phyloP scores from a whole-genome alignment of 2,113 vertebrate species.

The Neomonachus schauinslandi region DNA sequence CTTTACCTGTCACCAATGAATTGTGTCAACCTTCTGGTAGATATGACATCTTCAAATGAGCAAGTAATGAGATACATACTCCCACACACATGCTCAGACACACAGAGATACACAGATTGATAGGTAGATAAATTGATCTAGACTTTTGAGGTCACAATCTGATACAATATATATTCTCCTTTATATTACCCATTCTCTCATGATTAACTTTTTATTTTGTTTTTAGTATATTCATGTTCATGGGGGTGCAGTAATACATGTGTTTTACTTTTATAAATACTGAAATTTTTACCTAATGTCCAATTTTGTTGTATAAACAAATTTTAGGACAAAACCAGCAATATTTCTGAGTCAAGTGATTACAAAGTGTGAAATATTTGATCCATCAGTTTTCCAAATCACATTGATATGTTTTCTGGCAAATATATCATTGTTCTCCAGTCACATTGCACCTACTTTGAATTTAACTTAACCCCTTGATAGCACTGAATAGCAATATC shows the following conservation, averaged over 20 bases:
- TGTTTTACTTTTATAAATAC: constrained; percentile 1
- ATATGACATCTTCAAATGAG: background rate
- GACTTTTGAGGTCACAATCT: background rate
- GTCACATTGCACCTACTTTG: background rate
- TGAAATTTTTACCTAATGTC: background rate
- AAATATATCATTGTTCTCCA: background rate
- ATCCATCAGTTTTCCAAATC: background rate
- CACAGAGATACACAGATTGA: background rate
- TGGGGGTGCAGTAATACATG: background rate
- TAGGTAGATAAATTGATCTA: background rate
- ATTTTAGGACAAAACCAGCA: background rate
- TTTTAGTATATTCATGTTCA: background rate
- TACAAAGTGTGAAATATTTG: background rate
- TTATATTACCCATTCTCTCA: background rate
- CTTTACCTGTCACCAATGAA: background rate
- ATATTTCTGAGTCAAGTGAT: background rate
- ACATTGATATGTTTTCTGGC: background rate
- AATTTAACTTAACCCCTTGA: background rate
- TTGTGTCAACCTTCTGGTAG: background rate
- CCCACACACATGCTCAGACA: background rate
- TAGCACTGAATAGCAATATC: background rate
- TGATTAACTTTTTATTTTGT: background rate
- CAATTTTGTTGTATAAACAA: background rate
- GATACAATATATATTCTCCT: background rate
- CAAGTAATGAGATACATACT: background rate